These are phyloP conservation scores for Nowickia ferox DNA, from an alignment of 2,888 invertebrate species.

Conservation along the genomic window DNA sequence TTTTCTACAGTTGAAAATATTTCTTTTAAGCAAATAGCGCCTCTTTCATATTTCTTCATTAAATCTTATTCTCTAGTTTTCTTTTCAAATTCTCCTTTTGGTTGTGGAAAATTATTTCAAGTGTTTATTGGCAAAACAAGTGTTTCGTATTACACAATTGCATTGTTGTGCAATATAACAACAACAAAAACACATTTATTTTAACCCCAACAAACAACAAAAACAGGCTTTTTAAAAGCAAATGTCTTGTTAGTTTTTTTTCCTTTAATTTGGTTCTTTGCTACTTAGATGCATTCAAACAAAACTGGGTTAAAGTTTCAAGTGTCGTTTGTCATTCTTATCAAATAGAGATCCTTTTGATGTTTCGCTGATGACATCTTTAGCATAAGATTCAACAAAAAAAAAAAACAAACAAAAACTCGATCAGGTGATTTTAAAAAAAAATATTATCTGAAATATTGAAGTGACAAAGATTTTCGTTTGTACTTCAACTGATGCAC, in stretches of 20 bases:
- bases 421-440: conserved; percentile 41
- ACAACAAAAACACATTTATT: not conserved
- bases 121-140: conserved; percentile 64
- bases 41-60: conserved; percentile 55
- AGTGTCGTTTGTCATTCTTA: conserved; percentile 66
- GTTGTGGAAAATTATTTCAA: conserved; percentile 48
- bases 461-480: not conserved
- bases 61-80: conserved; percentile 13
- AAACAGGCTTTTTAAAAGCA: not conserved
- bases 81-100: conserved; percentile 5
- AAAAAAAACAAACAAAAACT: not conserved
- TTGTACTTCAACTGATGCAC: not conserved
- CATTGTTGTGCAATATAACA: conserved; percentile 29
- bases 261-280: conserved; percentile 8
- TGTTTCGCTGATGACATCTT: conserved; percentile 47
- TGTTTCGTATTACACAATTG: conserved; percentile 67
- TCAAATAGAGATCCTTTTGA: conserved; percentile 46
- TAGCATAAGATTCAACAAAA: not conserved
- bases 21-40: conserved; percentile 20
- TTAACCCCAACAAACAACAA: conserved; percentile 19
- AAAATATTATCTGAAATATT: not conserved
- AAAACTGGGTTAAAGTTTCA: conserved; percentile 64
- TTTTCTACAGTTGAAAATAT: not conserved
- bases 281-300: conserved; percentile 30
- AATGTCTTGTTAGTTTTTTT: not conserved